These are phyloP conservation scores for Elaeidobius kamerunicus DNA, from an alignment of 2,888 invertebrate genomes.

Conservation along the genomic window DNA sequence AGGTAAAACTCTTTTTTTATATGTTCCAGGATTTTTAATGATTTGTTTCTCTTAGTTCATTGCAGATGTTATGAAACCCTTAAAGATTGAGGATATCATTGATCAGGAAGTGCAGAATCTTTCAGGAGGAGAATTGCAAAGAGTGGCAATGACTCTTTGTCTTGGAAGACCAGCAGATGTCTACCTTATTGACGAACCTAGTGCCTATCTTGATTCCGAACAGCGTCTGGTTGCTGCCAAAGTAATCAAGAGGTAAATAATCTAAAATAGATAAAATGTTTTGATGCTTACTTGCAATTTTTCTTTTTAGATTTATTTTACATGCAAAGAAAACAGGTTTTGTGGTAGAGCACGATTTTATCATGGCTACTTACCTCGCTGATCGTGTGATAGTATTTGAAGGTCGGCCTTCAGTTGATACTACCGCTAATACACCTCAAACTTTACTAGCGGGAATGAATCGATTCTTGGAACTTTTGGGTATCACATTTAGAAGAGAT, in stretches of 20 bases:
- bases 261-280: background rate
- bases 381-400: constrained; percentile 99
- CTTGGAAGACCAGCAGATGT: constrained; percentile 99
- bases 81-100: constrained; percentile 95
- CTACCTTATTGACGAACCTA: constrained; percentile 97
- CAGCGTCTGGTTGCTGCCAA: constrained; percentile 99
- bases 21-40: constrained; percentile 4
- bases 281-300: background rate
- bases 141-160: constrained; percentile 94
- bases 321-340: constrained; percentile 99
- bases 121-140: constrained; percentile 98
- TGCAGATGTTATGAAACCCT: constrained; percentile 97
- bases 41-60: constrained; percentile 66
- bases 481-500: constrained; percentile 97
- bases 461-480: constrained; percentile 88
- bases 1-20: constrained; percentile 52
- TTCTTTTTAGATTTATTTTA: constrained; percentile 75
- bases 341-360: constrained; percentile 99
- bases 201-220: constrained; percentile 98
- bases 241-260: constrained; percentile 86
- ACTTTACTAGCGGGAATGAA: constrained; percentile 98
- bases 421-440: constrained; percentile 89
- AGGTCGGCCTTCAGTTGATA: constrained; percentile 85
- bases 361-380: constrained; percentile 99
- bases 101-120: constrained; percentile 98